Percentiles rank a stretch among this genome's conserved stretches.
phyloP scores from a whole-genome alignment of 1,140 invertebrate genomes.

The Caenorhabditis latens region DNA sequence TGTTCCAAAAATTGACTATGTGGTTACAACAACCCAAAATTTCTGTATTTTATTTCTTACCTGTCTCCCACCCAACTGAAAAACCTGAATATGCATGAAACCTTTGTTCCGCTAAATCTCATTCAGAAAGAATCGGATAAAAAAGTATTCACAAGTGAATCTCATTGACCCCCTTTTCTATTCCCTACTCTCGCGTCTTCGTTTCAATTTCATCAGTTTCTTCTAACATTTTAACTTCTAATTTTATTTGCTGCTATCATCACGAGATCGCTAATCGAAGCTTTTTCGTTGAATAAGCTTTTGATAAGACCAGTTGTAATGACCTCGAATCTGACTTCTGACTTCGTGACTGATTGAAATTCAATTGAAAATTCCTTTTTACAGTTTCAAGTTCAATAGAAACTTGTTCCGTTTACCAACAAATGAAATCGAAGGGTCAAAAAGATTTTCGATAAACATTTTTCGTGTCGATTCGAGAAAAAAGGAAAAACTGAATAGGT shows the following conservation, averaged over 20 bases:
- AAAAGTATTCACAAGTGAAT: slow-evolving; percentile 33
- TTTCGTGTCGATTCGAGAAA: slow-evolving; percentile 14
- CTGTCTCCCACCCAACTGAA: too few species aligned
- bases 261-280: background rate
- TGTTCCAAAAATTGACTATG: too few species aligned
- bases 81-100: too few species aligned
- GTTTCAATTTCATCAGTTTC: background rate
- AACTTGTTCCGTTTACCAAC: slow-evolving; percentile 38
- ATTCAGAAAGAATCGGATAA: background rate
- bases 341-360: background rate
- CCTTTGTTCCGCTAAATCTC: background rate
- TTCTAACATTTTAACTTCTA: background rate
- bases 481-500: slow-evolving; percentile 35
- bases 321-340: slow-evolving; percentile 7
- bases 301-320: slow-evolving; percentile 26
- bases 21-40: too few species aligned
- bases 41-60: too few species aligned
- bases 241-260: background rate
- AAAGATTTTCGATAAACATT: slow-evolving; percentile 20
- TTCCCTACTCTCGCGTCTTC: background rate
- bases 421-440: slow-evolving; percentile 18
- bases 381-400: slow-evolving; percentile 40
- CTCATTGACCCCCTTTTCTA: slow-evolving; percentile 27
- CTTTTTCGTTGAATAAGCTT: background rate
- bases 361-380: background rate